phyloP scores from a whole-genome alignment of 2,797 vertebrate species.

The Channallabes apus region DNA sequence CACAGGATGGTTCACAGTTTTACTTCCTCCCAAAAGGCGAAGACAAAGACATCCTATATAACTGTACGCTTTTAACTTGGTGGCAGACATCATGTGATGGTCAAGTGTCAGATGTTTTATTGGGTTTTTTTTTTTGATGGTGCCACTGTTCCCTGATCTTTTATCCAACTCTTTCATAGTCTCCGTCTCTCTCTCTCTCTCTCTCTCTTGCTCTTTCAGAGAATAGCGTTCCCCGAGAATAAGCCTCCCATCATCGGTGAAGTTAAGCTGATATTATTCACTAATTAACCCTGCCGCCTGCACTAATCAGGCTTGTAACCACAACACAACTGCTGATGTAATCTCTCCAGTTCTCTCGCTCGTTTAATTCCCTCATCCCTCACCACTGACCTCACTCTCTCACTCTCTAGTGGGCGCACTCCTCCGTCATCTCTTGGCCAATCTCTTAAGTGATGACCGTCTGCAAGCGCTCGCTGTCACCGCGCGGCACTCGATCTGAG shows the following conservation, averaged over 20 bases:
- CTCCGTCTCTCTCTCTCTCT: background rate
- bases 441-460: slow-evolving; percentile 71
- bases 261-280: slow-evolving; percentile 50
- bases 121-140: background rate
- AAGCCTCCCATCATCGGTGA: slow-evolving; percentile 21
- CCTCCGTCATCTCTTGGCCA: slow-evolving; percentile 49
- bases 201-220: background rate
- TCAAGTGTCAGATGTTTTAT: too few species aligned
- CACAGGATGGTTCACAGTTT: too few species aligned
- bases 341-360: background rate
- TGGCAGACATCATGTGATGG: too few species aligned
- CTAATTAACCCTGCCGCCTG: slow-evolving; percentile 47
- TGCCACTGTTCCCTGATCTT: background rate
- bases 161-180: background rate
- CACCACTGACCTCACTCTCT: slow-evolving; percentile 1
- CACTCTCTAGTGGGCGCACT: slow-evolving; percentile 31
- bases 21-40: too few species aligned
- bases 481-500: slow-evolving; percentile 69
- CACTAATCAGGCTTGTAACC: slow-evolving; percentile 46
- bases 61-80: background rate
- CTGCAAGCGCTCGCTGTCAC: slow-evolving; percentile 70
- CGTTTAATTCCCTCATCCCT: background rate
- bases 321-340: slow-evolving; percentile 34
- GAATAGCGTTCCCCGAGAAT: background rate
- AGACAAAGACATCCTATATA: background rate